phyloP scores from a whole-genome alignment of 2,888 invertebrate genomes.

The Xestia rhomboidea region DNA sequence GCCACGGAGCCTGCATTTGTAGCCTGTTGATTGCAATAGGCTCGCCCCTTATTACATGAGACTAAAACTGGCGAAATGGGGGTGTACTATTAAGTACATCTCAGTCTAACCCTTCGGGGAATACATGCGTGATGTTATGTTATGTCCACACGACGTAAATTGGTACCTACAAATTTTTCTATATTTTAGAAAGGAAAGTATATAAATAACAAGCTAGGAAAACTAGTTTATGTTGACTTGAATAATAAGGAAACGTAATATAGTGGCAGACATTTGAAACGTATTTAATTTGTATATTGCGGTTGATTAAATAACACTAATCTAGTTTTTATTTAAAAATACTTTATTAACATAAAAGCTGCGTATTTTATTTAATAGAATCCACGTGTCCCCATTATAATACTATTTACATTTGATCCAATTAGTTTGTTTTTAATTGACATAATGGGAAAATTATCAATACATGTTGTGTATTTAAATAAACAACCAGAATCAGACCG shows the following conservation, averaged over 20 bases:
- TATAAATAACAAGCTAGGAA: neutral
- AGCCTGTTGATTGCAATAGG: too few species aligned
- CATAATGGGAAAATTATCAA: neutral
- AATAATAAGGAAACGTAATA: neutral
- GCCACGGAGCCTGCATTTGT: too few species aligned
- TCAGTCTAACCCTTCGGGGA: too few species aligned
- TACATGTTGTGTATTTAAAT: neutral
- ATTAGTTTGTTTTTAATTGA: neutral
- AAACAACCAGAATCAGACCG: neutral
- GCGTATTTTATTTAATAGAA: neutral
- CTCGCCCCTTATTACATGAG: too few species aligned
- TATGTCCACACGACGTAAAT: neutral
- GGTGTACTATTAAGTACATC: too few species aligned
- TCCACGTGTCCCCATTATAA: conserved; percentile 29
- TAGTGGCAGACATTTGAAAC: neutral
- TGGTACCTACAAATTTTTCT: neutral
- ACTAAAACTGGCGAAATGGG: too few species aligned
- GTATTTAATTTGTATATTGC: neutral
- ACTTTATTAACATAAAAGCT: conserved; percentile 4
- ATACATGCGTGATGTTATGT: neutral
- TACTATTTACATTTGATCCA: conserved; percentile 10
- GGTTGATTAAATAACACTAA: conserved; percentile 4
- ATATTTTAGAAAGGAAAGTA: neutral
- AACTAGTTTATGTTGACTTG: conserved; percentile 3
- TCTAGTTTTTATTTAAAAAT: neutral